These are phyloP conservation scores for Pegoplata infirma DNA, from an alignment of 2,888 invertebrate genomes.

Conservation along the genomic window DNA sequence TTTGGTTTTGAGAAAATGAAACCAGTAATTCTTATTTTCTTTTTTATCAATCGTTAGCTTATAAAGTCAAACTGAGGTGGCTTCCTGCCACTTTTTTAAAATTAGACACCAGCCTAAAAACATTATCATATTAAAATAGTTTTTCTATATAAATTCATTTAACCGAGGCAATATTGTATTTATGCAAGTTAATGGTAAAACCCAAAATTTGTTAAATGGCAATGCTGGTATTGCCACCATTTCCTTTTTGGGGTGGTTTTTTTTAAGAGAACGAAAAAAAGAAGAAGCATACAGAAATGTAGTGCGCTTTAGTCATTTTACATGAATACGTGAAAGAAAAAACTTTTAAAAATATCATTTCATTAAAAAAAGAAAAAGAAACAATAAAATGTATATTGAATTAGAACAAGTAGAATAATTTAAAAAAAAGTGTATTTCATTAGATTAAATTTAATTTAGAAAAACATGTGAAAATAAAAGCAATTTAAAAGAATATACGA, in stretches of 20 bases:
- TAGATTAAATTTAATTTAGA: no score
- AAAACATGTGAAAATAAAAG: background rate
- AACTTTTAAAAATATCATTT: conserved; percentile 1
- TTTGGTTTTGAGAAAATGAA: no score
- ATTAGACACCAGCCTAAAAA: no score
- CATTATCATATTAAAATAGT: no score
- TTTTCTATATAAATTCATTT: no score
- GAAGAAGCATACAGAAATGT: conserved; percentile 17
- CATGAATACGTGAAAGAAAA: conserved; percentile 21
- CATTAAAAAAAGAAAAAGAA: background rate
- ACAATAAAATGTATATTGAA: background rate
- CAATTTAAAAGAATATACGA: background rate
- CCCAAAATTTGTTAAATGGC: conserved; percentile 24
- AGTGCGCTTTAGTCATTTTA: conserved; percentile 49
- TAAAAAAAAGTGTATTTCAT: no score
- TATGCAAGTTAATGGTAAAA: no score
- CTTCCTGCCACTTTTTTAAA: no score
- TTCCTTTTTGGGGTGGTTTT: conserved; percentile 38
- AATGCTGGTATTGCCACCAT: conserved; percentile 15
- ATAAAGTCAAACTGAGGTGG: no score
- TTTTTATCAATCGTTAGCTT: no score
- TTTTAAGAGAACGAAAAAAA: conserved; percentile 3
- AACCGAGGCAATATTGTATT: no score
- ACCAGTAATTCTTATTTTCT: no score
- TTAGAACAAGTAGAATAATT: background rate